Conservation (phyloP, 30 jellyfish, hydroid and myxozoan genomes). For the Mastigias papua region DNA sequence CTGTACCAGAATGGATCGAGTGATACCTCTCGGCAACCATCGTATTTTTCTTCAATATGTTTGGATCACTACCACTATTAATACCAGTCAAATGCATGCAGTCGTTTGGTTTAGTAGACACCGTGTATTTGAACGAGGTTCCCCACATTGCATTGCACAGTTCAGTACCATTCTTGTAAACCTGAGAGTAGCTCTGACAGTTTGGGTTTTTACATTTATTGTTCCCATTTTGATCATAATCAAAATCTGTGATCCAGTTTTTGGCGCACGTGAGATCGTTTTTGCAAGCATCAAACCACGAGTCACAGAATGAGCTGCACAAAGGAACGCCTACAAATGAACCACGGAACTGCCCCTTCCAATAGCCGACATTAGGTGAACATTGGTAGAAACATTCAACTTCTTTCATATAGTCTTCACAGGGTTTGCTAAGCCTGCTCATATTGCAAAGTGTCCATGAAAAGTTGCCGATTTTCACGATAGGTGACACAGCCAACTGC, state of each 20-base stretch:
- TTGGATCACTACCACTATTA: slow-evolving; percentile 18
- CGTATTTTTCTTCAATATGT: background rate
- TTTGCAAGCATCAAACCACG: slow-evolving; percentile 88
- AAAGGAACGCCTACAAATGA: slow-evolving; percentile 80
- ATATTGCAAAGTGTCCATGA: slow-evolving; percentile 73
- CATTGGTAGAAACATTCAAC: slow-evolving; percentile 85
- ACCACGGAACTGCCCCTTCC: slow-evolving; percentile 75
- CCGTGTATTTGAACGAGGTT: slow-evolving; percentile 62
- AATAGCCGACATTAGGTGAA: slow-evolving; percentile 87
- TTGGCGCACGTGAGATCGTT: slow-evolving; percentile 72
- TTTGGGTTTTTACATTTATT: slow-evolving; percentile 64
- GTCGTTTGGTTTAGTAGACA: slow-evolving; percentile 47
- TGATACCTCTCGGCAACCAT: slow-evolving; percentile 56
- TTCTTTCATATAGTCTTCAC: slow-evolving; percentile 71
- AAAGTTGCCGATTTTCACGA: slow-evolving; percentile 73
- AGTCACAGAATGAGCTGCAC: slow-evolving; percentile 74
- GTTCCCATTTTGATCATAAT: background rate
- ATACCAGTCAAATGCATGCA: slow-evolving; percentile 66
- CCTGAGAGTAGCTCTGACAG: slow-evolving; percentile 55
- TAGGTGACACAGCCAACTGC: slow-evolving; percentile 48
- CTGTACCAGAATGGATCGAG: slow-evolving; percentile 18
- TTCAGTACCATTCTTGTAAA: slow-evolving; percentile 63
- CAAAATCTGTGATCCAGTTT: slow-evolving; percentile 78
- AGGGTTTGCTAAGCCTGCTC: slow-evolving; percentile 7
- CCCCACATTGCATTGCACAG: slow-evolving; percentile 88